Evolutionary conservation across 2,888 invertebrate genomes (phyloP).

Genomic region (Cryptophagus acutangulus): DNA sequence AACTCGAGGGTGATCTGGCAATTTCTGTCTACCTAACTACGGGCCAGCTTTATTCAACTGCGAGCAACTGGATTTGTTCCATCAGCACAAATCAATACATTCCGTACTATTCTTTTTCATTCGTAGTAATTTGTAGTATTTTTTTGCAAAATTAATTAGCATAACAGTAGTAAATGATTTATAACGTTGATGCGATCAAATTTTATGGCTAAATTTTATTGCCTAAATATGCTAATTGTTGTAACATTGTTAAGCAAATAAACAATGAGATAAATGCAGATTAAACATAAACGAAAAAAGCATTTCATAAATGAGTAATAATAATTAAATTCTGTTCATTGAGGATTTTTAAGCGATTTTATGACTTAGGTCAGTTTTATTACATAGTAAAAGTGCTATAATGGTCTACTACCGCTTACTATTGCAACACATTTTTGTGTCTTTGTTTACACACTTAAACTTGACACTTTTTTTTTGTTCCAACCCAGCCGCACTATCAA

Average conservation of each 20-base stretch:
- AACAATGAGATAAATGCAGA: slow-evolving; percentile 18
- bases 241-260: slow-evolving; percentile 17
- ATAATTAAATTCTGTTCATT: slow-evolving; percentile 45
- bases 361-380: slow-evolving; percentile 49
- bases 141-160: no score
- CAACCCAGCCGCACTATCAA: no score
- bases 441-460: slow-evolving; percentile 15
- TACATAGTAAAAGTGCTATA: slow-evolving; percentile 45
- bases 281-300: slow-evolving; percentile 34
- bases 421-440: slow-evolving; percentile 11
- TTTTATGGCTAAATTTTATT: slow-evolving; percentile 10
- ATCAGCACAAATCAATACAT: no score
- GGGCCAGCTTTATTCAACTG: no score
- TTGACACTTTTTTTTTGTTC: slow-evolving; percentile 12
- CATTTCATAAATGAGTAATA: slow-evolving; percentile 38
- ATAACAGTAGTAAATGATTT: slow-evolving; percentile 1
- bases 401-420: slow-evolving; percentile 24
- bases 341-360: slow-evolving; percentile 42
- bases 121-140: no score
- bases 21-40: no score
- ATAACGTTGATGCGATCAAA: not conserved
- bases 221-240: slow-evolving; percentile 17
- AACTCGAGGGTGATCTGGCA: no score
- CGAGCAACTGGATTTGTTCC: no score
- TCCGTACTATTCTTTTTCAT: no score